Percentiles rank a stretch among this genome's conserved stretches.
Evolutionary conservation across 2,797 vertebrate species (phyloP).

Genomic region (Uromys caudimaculatus): DNA sequence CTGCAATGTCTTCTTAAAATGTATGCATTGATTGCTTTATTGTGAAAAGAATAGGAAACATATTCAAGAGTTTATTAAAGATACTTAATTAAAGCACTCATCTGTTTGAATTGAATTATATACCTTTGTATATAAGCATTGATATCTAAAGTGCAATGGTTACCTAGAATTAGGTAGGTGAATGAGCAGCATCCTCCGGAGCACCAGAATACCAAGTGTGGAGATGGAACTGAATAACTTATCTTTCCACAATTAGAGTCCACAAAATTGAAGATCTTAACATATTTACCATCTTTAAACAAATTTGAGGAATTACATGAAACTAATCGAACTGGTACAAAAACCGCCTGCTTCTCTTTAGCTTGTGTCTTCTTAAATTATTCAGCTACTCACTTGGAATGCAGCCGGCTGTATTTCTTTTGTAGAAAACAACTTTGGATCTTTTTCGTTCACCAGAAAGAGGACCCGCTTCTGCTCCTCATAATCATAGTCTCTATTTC

Average conservation of each 20-base stretch:
- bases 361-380: constrained; percentile 43
- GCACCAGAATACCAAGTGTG: not conserved
- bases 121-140: not conserved
- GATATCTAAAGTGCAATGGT: not conserved
- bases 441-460: not conserved
- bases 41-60: not conserved
- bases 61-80: constrained; percentile 30
- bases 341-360: constrained; percentile 1
- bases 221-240: constrained; percentile 1
- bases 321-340: not conserved
- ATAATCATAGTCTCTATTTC: not conserved
- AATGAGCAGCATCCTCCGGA: not conserved
- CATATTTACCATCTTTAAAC: constrained; percentile 35
- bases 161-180: not conserved
- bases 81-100: not conserved
- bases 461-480: not conserved
- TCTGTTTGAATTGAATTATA: constrained; percentile 7
- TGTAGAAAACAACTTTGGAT: not conserved
- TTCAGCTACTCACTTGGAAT: constrained; percentile 15
- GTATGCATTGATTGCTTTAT: constrained; percentile 2
- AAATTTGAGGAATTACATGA: not conserved
- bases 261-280: constrained; percentile 16
- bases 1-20: constrained; percentile 32
- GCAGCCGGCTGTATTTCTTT: not conserved
- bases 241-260: constrained; percentile 48